Evolutionary conservation across 2,113 vertebrate genomes (phyloP), one percentile per base, ranked within the genome.

Genomic region (Hystrix brachyura): DNA sequence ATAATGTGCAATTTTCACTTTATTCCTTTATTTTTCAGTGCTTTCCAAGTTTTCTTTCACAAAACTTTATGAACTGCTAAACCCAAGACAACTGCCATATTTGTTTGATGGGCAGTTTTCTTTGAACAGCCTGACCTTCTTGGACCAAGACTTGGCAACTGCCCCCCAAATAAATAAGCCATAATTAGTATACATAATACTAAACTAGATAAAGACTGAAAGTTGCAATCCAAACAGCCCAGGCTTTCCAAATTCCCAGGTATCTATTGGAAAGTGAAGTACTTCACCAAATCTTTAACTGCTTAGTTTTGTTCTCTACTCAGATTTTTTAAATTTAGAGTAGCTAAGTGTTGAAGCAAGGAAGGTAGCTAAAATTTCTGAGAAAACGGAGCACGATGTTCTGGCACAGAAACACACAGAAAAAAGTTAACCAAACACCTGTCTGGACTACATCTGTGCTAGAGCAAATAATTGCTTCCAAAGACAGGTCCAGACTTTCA

Each of bases 1-100:
- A 87, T 92, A 81, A 71, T 46, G n/a, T 21, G 21, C 3, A 46
- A 43, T 60, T 92, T 95, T 94, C 32, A 53, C 34, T 53, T 76
- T 65, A 17, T 92, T 85, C 11, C 78, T 87, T 80, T 94, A 55
- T 81, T 87, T 94, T 87, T 95, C 71, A 90, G 12, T 90, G 11
- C 46, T 95, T 94, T 93, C 29, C 11, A 93, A 86, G n/a, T 57
- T 43, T 92, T 96, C 53, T 81, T 94, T 89, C 51, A 67, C 9
- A 94, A 80, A 95, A 69, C 17, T 74, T 38, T 84, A 72, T 62
- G n/a, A 89, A 48, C 65, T 87, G 15, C 27, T 86, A 94, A 72
- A 80, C 32, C 51, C 65, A 92, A 96, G 53, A 71, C 84, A 38
- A 93, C 19, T 76, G 79, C 48, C 76, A 92, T 23, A 65, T 23